These are phyloP conservation scores for Drosophila erecta DNA, from an alignment of 1,140 invertebrate species.

Conservation along the genomic window DNA sequence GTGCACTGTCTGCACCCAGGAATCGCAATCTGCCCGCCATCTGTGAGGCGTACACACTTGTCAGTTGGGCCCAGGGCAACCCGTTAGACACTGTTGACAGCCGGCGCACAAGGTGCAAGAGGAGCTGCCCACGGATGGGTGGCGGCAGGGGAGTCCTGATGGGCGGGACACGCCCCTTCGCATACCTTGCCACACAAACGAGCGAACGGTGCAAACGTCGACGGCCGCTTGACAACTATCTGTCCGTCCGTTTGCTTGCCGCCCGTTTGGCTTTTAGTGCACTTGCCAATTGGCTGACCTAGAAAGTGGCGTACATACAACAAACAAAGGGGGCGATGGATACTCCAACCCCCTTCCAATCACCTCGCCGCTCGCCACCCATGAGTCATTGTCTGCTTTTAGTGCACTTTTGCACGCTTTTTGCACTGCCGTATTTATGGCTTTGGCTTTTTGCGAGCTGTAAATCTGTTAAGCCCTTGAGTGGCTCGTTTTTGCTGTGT, in stretches of 20 bases:
- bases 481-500: constrained; percentile 43
- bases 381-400: constrained; percentile 55
- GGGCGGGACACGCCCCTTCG: constrained; percentile 26
- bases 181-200: constrained; percentile 17
- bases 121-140: neutral
- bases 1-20: constrained; percentile 5
- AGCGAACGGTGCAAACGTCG: constrained; percentile 13
- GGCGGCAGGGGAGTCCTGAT: neutral
- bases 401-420: constrained; percentile 52
- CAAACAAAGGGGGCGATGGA: neutral
- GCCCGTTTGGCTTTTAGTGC: constrained; percentile 74
- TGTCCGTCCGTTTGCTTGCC: constrained; percentile 47
- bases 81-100: constrained; percentile 79
- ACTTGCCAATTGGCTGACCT: constrained; percentile 77
- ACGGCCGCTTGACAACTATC: constrained; percentile 54
- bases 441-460: constrained; percentile 54
- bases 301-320: constrained; percentile 47
- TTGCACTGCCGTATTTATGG: constrained; percentile 58
- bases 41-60: constrained; percentile 79
- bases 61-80: constrained; percentile 57
- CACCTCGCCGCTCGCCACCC: neutral
- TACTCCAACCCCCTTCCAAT: neutral
- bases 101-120: constrained; percentile 56
- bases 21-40: constrained; percentile 65
- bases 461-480: constrained; percentile 78